Conservation (phyloP, 1,140 invertebrate genomes). For the Probaryconus sp. region DNA sequence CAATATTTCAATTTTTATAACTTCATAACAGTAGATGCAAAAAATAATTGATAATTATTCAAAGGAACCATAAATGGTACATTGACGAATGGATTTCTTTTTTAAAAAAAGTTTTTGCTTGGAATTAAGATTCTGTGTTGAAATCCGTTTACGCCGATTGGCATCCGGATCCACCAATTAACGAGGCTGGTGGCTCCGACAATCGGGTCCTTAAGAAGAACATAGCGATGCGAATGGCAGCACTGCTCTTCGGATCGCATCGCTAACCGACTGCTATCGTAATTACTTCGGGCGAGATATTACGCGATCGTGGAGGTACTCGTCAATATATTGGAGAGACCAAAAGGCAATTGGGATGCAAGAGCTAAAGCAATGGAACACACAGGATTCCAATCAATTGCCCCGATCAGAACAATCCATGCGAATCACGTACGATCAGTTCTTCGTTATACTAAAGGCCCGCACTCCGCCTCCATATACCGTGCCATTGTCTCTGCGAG, state of each 20-base stretch:
- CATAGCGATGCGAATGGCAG: conserved; percentile 62
- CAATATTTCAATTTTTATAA: too few species aligned
- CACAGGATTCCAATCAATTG: conserved; percentile 66
- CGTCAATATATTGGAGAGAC: conserved; percentile 62
- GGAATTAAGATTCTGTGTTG: conserved; percentile 43
- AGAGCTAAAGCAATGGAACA: conserved; percentile 61
- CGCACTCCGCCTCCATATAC: conserved; percentile 42
- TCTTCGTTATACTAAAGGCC: conserved; percentile 59
- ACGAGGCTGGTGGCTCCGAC: conserved; percentile 55
- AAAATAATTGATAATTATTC: background rate
- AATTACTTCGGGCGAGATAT: conserved; percentile 66
- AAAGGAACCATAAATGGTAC: conserved; percentile 12
- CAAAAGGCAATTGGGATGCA: conserved; percentile 63
- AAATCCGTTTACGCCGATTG: conserved; percentile 60
- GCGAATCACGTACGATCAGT: conserved; percentile 64
- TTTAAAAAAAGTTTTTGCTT: conserved; percentile 33
- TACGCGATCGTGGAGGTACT: conserved; percentile 64
- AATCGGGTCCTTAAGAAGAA: conserved; percentile 61
- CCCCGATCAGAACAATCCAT: conserved; percentile 62
- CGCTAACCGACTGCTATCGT: conserved; percentile 57
- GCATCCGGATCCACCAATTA: conserved; percentile 63
- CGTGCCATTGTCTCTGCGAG: conserved; percentile 50
- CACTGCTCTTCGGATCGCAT: conserved; percentile 37
- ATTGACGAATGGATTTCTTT: conserved; percentile 32
- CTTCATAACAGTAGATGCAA: too few species aligned